Conservation (phyloP, 1,140 invertebrate genomes). For the Vanessa tameamea region DNA sequence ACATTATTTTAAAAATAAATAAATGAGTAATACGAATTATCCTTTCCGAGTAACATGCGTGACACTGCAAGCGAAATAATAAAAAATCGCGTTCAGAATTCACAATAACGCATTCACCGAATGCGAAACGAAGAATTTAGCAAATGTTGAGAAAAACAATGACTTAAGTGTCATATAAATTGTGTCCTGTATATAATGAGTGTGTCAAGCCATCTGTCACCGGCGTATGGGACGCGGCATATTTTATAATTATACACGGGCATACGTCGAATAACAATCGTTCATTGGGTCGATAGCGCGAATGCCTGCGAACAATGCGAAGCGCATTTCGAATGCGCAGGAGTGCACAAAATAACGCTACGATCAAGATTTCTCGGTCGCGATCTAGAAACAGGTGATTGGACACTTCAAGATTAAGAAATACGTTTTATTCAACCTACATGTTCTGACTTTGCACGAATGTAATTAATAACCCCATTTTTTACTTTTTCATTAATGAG, state of each 20-base stretch:
- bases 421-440: neutral
- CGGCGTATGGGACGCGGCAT: slow-evolving; percentile 54
- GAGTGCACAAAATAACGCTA: slow-evolving; percentile 39
- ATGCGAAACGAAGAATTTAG: slow-evolving; percentile 57
- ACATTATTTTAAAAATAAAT: slow-evolving; percentile 51
- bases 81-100: slow-evolving; percentile 64
- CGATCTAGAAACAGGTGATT: slow-evolving; percentile 69
- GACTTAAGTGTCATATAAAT: slow-evolving; percentile 70
- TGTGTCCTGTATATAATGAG: slow-evolving; percentile 63
- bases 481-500: too few species aligned
- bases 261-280: slow-evolving; percentile 63
- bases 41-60: slow-evolving; percentile 71
- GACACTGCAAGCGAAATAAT: slow-evolving; percentile 71
- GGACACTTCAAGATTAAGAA: slow-evolving; percentile 35
- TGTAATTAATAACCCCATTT: too few species aligned
- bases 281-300: slow-evolving; percentile 55
- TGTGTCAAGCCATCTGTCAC: slow-evolving; percentile 66
- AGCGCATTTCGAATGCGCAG: slow-evolving; percentile 54
- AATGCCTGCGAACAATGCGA: slow-evolving; percentile 60
- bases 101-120: slow-evolving; percentile 58
- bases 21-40: slow-evolving; percentile 73
- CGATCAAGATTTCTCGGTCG: slow-evolving; percentile 66
- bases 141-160: slow-evolving; percentile 74
- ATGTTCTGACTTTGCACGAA: too few species aligned
- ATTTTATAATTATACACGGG: slow-evolving; percentile 70